Evolutionary conservation across 2,888 invertebrate species (phyloP), one percentile per base, ranked within the genome.

Genomic region (Drosophila atripex): DNA sequence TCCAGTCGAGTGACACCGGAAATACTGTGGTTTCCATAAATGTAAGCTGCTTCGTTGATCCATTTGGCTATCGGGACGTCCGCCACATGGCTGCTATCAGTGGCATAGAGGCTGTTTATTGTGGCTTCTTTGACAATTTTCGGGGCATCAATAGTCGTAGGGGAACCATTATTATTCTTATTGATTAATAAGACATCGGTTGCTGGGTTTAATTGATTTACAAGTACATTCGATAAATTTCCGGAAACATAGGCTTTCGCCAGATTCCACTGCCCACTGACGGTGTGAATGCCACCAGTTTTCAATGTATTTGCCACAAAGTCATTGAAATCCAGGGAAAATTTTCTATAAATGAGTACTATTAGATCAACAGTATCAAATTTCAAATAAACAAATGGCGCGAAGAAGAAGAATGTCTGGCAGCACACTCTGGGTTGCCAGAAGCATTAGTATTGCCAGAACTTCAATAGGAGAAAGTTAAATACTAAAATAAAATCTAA

Each of bases 181-280:
- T n/a, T 16, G 6, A 49, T 16, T 16, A 92, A 91, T 72, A 93
- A 90, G 16, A 94, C 89, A 76, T 94, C 94, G 8, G 90, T 90
- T 12, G 90, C 82, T 25, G 94, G 88, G 89, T 93, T 91, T 46
- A 93, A 83, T 66, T 91, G 88, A 78, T 94, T 94, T 16, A 94
- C 90, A 5, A 77, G 84, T 0, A 91, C 90, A 38, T 88, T 73
- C 9, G 80, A 70, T 1, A 92, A 71, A 75, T 91, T 76, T 28
- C 90, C 93, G 3, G 59, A 30, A 2, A 91, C 63, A 2, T 56
- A 18, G 1, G 75, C 84, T 18, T 86, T 65, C 0, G 71, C 39
- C n/a, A 91, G 61, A 12, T 65, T 73, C 91, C 91, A 92, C 30
- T 88, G 74, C 2, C 84, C 90, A 2, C 79, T 79, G 2, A 93